Evolutionary conservation across 2,888 invertebrate species (phyloP).

Genomic region (Spisula subtruncata): DNA sequence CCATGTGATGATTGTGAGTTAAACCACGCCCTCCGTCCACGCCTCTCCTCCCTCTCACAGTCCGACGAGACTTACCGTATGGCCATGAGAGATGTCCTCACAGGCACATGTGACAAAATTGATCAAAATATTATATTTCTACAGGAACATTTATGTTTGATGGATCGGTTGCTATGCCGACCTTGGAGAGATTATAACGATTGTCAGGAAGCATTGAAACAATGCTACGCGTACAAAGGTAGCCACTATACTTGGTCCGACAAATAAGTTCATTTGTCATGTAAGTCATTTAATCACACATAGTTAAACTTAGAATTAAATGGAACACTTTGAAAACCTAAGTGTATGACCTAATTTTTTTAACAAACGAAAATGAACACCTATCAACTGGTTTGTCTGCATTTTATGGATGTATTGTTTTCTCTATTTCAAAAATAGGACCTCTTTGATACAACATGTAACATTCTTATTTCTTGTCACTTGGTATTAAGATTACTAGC

Average conservation of each 20-base stretch:
- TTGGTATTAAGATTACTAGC: too few species aligned
- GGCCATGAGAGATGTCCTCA: constrained; percentile 80
- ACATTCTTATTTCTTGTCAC: too few species aligned
- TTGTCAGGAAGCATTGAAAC: constrained; percentile 87
- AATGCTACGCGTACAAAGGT: constrained; percentile 85
- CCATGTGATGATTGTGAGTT: constrained; percentile 77
- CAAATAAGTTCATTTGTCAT: not conserved
- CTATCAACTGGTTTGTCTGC: not conserved
- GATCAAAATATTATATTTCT: constrained; percentile 76
- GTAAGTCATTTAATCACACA: too few species aligned
- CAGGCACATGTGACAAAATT: constrained; percentile 65
- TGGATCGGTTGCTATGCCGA: constrained; percentile 79
- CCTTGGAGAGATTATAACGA: constrained; percentile 86
- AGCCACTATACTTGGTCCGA: constrained; percentile 75
- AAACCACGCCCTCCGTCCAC: constrained; percentile 75
- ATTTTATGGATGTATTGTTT: too few species aligned
- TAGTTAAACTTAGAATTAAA: too few species aligned
- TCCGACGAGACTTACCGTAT: constrained; percentile 79
- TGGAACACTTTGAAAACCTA: too few species aligned
- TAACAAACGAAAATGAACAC: too few species aligned
- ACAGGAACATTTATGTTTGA: constrained; percentile 77
- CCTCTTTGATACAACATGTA: too few species aligned
- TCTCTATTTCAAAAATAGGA: too few species aligned
- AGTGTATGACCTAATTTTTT: too few species aligned
- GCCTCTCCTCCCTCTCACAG: constrained; percentile 75